A percentile compares a stretch with the other conserved stretches of the same genome.
Conservation (phyloP, 2,888 invertebrate species). For the Tenthredo mesomela region DNA sequence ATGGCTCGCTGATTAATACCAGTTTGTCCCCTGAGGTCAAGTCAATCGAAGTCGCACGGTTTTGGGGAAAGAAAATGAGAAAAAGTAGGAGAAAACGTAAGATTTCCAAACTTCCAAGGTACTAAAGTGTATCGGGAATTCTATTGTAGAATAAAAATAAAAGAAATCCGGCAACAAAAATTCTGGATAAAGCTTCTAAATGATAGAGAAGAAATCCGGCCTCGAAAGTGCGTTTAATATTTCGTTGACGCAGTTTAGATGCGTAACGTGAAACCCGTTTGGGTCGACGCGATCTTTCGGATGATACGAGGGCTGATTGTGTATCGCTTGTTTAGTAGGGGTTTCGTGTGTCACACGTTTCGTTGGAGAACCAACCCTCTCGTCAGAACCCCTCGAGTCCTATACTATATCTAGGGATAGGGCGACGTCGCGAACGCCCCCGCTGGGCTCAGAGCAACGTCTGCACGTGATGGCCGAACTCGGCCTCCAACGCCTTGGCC, state of each 20-base stretch:
- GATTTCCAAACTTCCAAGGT: no score
- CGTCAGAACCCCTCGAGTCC: slow-evolving; percentile 48
- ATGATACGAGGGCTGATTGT: slow-evolving; percentile 51
- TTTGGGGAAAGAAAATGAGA: not conserved
- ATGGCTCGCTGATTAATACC: slow-evolving; percentile 25
- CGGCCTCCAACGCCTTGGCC: not conserved
- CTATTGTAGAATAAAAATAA: not conserved
- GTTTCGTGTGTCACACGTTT: slow-evolving; percentile 43
- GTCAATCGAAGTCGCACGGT: not conserved
- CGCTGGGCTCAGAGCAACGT: not conserved
- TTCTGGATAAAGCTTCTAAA: not conserved
- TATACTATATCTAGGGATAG: slow-evolving; percentile 23
- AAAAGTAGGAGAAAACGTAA: not conserved
- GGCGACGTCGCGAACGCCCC: slow-evolving; percentile 21
- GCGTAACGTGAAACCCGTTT: slow-evolving; percentile 29
- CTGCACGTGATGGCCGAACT: slow-evolving; percentile 36
- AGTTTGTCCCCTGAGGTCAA: slow-evolving; percentile 2
- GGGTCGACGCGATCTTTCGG: slow-evolving; percentile 36
- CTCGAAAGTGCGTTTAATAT: slow-evolving; percentile 28
- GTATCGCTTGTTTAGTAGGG: slow-evolving; percentile 51
- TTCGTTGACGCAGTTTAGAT: slow-evolving; percentile 46
- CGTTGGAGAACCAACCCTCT: slow-evolving; percentile 44
- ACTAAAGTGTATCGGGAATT: not conserved
- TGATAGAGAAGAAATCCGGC: not conserved
- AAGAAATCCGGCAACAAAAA: not conserved